These are phyloP conservation scores for Microtus montanus DNA, from an alignment of 2,113 vertebrate genomes.

Conservation along the genomic window DNA sequence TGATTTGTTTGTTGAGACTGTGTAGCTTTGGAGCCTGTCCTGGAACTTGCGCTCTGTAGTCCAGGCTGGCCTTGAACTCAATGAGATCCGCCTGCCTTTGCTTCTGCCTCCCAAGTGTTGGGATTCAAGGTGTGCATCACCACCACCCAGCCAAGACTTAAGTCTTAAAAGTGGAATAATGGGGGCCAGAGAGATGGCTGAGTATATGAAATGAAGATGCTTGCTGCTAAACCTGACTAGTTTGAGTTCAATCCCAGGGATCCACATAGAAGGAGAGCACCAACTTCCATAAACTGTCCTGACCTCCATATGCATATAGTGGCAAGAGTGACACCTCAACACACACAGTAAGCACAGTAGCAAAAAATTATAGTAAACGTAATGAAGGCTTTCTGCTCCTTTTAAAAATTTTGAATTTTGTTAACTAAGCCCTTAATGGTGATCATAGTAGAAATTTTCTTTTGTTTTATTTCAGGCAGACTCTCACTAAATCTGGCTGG, in stretches of 20 bases:
- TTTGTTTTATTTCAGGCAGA: not conserved
- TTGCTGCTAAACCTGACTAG: not conserved
- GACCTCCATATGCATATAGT: not conserved
- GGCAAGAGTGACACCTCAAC: not conserved
- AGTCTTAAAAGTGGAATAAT: not conserved
- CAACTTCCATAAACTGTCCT: not conserved
- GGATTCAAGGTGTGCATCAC: too few relatives aligned
- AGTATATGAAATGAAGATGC: not conserved
- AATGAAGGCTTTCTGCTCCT: not conserved
- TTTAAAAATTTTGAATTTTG: slow-evolving; percentile 24
- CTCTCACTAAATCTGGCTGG: not conserved
- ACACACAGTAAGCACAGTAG: not conserved
- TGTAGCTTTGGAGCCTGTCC: too few relatives aligned
- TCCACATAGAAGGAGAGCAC: not conserved
- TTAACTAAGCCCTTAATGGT: slow-evolving; percentile 27
- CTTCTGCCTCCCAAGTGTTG: too few relatives aligned
- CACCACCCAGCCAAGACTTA: too few relatives aligned
- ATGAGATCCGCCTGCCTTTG: too few relatives aligned
- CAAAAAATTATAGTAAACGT: not conserved
- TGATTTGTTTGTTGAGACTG: too few relatives aligned
- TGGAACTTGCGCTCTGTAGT: too few relatives aligned
- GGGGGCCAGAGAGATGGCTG: not conserved
- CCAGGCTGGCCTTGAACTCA: too few relatives aligned
- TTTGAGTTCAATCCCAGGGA: not conserved
- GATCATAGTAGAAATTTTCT: not conserved